phyloP scores from a whole-genome alignment of 2,888 invertebrate species.

The Ditula angustiorana region DNA sequence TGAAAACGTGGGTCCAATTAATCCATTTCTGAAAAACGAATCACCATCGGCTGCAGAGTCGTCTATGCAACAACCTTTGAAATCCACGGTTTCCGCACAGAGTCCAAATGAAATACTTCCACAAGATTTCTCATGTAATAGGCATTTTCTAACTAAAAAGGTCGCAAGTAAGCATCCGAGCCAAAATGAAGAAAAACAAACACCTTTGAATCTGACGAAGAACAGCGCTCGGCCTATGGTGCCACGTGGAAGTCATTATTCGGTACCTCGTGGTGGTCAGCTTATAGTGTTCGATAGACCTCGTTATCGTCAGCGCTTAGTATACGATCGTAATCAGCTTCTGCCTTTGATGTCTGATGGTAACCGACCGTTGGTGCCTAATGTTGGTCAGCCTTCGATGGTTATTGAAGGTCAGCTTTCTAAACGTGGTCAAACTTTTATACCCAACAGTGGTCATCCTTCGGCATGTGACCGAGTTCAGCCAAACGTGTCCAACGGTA shows the following conservation, averaged over 20 bases:
- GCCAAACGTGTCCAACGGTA: background rate
- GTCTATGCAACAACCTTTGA: too few relatives aligned
- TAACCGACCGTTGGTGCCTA: too few relatives aligned
- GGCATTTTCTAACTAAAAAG: too few relatives aligned
- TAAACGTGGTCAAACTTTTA: too few relatives aligned
- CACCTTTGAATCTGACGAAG: constrained; percentile 51
- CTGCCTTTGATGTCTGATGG: too few relatives aligned
- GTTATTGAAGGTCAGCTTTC: too few relatives aligned
- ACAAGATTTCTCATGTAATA: constrained; percentile 52
- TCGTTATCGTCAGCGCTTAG: too few relatives aligned
- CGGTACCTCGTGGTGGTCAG: background rate
- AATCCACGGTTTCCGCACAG: too few relatives aligned
- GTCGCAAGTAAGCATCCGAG: too few relatives aligned
- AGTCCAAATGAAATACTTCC: constrained; percentile 45
- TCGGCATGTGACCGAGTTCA: background rate
- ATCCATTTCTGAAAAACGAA: background rate
- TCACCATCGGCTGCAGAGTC: too few relatives aligned
- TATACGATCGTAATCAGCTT: too few relatives aligned
- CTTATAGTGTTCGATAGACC: too few relatives aligned
- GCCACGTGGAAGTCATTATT: background rate
- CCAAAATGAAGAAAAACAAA: background rate
- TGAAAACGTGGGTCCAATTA: constrained; percentile 26
- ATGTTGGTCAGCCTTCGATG: constrained; percentile 53
- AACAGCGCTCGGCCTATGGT: constrained; percentile 55
- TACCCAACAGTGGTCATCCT: background rate